Percentiles rank a stretch among this genome's conserved stretches.
phyloP scores from a whole-genome alignment of 2,888 invertebrate genomes.

The Sialis lutaria region DNA sequence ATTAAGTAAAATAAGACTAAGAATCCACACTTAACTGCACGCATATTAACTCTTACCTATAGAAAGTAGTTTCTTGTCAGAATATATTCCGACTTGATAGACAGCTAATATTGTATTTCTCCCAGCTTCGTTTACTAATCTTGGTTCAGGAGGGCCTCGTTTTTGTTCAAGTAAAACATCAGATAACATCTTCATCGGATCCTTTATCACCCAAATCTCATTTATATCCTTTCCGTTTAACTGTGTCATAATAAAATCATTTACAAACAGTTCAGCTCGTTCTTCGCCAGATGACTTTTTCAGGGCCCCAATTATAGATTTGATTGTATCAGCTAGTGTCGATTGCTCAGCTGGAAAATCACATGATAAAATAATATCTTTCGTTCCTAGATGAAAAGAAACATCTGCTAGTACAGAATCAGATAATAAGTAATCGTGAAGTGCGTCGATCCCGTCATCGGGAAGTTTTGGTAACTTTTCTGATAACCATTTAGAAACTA shows the following conservation, averaged over 20 bases:
- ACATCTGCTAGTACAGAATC: constrained; percentile 52
- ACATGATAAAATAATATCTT: constrained; percentile 63
- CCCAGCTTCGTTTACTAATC: constrained; percentile 66
- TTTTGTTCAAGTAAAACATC: constrained; percentile 42
- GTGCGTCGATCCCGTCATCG: constrained; percentile 49
- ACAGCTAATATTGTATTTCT: constrained; percentile 64
- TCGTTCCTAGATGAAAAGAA: constrained; percentile 58
- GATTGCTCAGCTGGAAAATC: constrained; percentile 48
- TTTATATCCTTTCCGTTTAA: constrained; percentile 71
- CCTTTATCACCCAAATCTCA: constrained; percentile 65
- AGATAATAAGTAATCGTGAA: constrained; percentile 47
- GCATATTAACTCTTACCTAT: constrained; percentile 51
- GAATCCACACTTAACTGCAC: too few species aligned
- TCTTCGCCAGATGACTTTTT: constrained; percentile 43
- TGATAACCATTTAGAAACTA: constrained; percentile 50
- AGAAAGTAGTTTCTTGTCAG: constrained; percentile 61
- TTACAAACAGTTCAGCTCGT: constrained; percentile 56
- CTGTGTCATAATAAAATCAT: constrained; percentile 68
- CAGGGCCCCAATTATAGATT: constrained; percentile 68
- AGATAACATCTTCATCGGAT: constrained; percentile 57
- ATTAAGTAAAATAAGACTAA: background rate
- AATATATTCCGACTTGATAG: constrained; percentile 78
- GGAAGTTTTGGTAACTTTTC: constrained; percentile 55
- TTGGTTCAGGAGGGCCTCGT: constrained; percentile 46
- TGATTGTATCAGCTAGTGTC: constrained; percentile 55